Evolutionary conservation across 1,140 invertebrate species (phyloP).

Genomic region (Anadara kagoshimensis): DNA sequence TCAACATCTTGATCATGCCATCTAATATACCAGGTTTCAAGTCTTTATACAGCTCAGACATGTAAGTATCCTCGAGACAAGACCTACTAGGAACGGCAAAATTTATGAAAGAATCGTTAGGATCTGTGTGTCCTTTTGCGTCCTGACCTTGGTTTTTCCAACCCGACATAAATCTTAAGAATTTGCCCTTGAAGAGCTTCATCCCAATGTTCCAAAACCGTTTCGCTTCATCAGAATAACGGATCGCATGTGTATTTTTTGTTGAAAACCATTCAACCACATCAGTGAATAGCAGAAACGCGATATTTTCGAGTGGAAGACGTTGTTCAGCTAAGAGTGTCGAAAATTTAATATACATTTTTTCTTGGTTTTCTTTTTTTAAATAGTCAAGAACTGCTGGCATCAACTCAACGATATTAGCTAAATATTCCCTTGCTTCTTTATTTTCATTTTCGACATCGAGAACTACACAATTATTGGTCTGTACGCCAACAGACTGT

Average conservation of each 20-base stretch:
- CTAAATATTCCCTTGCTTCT: too few relatives aligned
- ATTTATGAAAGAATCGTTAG: conserved; percentile 6
- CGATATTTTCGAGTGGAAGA: conserved; percentile 29
- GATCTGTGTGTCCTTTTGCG: not conserved
- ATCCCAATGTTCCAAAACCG: conserved; percentile 18
- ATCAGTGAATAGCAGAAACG: conserved; percentile 23
- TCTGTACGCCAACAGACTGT: too few relatives aligned
- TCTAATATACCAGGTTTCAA: conserved; percentile 5
- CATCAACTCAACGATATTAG: too few relatives aligned
- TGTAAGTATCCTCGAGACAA: not conserved
- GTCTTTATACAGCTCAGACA: not conserved
- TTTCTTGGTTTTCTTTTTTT: conserved; percentile 12
- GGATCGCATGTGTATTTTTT: conserved; percentile 14
- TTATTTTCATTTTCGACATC: too few relatives aligned
- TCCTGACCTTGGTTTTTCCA: conserved; percentile 15
- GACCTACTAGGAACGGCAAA: conserved; percentile 9
- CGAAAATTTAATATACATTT: not conserved
- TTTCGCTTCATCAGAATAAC: conserved; percentile 22
- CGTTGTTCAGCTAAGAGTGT: not conserved
- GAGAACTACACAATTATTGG: too few relatives aligned
- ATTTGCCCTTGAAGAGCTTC: conserved; percentile 22
- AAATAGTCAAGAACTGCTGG: not conserved
- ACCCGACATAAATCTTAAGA: conserved; percentile 30
- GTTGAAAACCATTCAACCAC: conserved; percentile 19
- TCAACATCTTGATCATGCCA: not conserved